Conservation (phyloP, 1,140 invertebrate species). For the Acromyrmex echinatior region DNA sequence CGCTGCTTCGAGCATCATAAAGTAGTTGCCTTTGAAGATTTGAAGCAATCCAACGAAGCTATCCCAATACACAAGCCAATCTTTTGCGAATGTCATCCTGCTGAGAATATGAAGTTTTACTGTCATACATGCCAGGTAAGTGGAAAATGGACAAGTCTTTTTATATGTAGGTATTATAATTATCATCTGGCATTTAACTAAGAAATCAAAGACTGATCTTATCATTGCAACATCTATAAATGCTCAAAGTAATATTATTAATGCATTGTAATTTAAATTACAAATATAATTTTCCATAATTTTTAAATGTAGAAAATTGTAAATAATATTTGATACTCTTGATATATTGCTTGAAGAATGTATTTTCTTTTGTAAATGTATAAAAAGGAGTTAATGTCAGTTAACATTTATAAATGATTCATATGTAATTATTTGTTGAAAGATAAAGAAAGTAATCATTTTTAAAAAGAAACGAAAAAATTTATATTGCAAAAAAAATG, state of each 20-base stretch:
- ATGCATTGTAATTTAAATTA: background rate
- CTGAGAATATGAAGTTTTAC: conserved; percentile 93
- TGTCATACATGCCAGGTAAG: conserved; percentile 93
- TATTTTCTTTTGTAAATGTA: background rate
- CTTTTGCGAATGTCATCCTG: conserved; percentile 91
- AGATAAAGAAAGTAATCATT: background rate
- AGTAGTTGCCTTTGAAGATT: conserved; percentile 95
- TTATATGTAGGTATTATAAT: background rate
- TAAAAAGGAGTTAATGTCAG: background rate
- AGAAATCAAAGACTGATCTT: background rate
- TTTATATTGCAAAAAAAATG: background rate
- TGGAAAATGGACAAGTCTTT: background rate
- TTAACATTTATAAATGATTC: background rate
- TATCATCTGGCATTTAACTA: background rate
- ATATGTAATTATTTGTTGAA: background rate
- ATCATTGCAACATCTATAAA: background rate
- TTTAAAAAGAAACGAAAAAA: background rate
- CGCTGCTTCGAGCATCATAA: conserved; percentile 97
- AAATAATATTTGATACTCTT: background rate
- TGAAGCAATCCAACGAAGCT: conserved; percentile 92
- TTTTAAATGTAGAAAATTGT: background rate
- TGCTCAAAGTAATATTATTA: background rate
- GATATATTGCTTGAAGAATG: background rate
- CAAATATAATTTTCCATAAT: background rate
- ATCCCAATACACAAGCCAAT: conserved; percentile 94